A percentile compares a stretch with the other conserved stretches of the same genome.
Evolutionary conservation across 2,797 vertebrate genomes (phyloP).

Genomic region (Eospalax fontanierii): DNA sequence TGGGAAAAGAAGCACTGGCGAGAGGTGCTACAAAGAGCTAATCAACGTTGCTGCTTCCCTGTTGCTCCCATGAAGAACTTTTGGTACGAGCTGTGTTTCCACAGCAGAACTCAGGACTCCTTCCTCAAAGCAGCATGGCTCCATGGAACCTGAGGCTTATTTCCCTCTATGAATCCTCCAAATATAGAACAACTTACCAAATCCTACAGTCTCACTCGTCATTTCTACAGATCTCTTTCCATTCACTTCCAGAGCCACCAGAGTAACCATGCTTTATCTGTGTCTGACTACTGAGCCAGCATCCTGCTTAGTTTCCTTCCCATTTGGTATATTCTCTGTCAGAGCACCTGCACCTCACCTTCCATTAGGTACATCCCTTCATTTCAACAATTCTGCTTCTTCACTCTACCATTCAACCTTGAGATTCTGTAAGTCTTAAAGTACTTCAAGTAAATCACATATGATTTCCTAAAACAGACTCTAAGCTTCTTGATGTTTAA

Average conservation of each 20-base stretch:
- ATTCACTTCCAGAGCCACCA: background rate
- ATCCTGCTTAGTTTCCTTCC: background rate
- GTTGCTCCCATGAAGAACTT: background rate
- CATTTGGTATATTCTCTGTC: background rate
- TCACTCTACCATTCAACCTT: background rate
- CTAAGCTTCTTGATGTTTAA: constrained; percentile 38
- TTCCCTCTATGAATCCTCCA: background rate
- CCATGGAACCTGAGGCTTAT: background rate
- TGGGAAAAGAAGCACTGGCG: background rate
- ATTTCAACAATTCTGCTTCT: constrained; percentile 11
- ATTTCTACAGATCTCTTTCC: background rate
- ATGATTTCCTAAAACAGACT: background rate
- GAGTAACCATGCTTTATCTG: background rate
- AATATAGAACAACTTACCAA: background rate
- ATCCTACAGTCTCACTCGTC: background rate
- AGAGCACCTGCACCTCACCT: background rate
- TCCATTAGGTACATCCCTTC: background rate
- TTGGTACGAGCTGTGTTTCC: background rate
- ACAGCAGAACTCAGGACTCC: background rate
- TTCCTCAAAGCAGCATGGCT: background rate
- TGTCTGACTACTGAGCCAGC: background rate
- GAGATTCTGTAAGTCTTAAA: constrained; percentile 24
- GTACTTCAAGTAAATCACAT: constrained; percentile 11
- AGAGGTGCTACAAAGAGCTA: background rate
- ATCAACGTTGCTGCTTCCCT: background rate